Evolutionary conservation across 2,113 vertebrate genomes (phyloP), one percentile per base, ranked within the genome.

Genomic region (Chloropsis cyanopogon): DNA sequence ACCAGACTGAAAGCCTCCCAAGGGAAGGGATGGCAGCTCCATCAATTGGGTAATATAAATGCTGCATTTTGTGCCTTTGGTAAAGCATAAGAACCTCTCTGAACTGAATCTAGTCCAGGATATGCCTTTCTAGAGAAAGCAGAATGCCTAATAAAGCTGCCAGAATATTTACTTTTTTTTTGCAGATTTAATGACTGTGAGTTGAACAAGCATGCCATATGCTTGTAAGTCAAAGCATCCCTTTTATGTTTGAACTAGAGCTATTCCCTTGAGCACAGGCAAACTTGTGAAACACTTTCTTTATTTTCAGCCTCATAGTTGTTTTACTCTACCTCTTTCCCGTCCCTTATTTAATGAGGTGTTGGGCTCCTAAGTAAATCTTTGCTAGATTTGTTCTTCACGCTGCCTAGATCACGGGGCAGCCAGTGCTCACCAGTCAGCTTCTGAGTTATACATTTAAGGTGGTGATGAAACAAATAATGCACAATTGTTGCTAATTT

Each of bases 81-180:
- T 83, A 80, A 82, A 81, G 39, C 69, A 35, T 91, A 44, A 92
- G 46, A 94, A 69, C 5, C 14, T 33, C 10, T 79, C 53, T 73
- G 77, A 86, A 79, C 22, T 46, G 17, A 89, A 33, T 85, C 25
- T 21, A 85, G 29, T 28, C 12, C 31, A 76, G 61, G 61, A 68
- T 69, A 49, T 0, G 2, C 26, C 4, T 47, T 82, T 82, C 46
- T 80, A 82, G 23, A 73, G 54, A 66, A 85, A 86, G 7, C 8
- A 72, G 49, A 85, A 82, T 72, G 29, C 6, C 50, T 87, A 57
- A 91, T 82, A 87, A 91, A 88, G 19, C 10, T 88, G 56, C 26
- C 59, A 70, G 71, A 94, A 63, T 88, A 88, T 79, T 90, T 85
- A 33, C 29, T 50, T 46, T 24, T 22, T 70, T 92, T 91, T 92